Evolutionary conservation across 2,797 vertebrate genomes (phyloP).

Genomic region (Myotis myotis): DNA sequence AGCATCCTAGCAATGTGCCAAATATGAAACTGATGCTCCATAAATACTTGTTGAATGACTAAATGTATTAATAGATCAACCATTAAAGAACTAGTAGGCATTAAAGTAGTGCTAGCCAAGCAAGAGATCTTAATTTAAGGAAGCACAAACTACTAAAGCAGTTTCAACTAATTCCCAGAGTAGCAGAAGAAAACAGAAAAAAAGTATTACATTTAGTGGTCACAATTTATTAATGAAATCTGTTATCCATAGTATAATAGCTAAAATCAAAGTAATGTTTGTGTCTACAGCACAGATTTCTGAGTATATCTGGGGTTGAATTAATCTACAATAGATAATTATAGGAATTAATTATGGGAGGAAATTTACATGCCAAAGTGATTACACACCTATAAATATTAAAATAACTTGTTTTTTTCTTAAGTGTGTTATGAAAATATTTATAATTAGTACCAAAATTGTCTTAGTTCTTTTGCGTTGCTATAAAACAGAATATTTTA

Average conservation of each 20-base stretch:
- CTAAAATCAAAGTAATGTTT: slow-evolving; percentile 15
- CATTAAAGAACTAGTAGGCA: neutral
- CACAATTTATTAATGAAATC: neutral
- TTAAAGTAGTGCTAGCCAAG: neutral
- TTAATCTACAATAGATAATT: slow-evolving; percentile 15
- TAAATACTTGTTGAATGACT: neutral
- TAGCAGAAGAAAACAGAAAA: neutral
- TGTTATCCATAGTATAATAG: neutral
- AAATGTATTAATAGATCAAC: neutral
- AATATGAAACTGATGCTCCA: neutral
- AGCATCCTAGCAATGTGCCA: neutral
- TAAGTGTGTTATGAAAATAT: neutral
- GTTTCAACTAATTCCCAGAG: neutral
- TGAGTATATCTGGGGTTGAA: neutral
- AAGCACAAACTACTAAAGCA: neutral
- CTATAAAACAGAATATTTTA: neutral
- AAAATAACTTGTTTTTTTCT: neutral
- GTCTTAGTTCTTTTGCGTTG: neutral
- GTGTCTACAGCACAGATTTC: slow-evolving; percentile 1
- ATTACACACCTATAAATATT: neutral
- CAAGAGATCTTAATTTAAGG: neutral
- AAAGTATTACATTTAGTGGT: neutral
- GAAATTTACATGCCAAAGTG: neutral
- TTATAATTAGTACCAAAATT: neutral
- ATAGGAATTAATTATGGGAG: slow-evolving; percentile 19